Evolutionary conservation across 2,888 invertebrate species (phyloP).

Genomic region (Leucophenga maculata): DNA sequence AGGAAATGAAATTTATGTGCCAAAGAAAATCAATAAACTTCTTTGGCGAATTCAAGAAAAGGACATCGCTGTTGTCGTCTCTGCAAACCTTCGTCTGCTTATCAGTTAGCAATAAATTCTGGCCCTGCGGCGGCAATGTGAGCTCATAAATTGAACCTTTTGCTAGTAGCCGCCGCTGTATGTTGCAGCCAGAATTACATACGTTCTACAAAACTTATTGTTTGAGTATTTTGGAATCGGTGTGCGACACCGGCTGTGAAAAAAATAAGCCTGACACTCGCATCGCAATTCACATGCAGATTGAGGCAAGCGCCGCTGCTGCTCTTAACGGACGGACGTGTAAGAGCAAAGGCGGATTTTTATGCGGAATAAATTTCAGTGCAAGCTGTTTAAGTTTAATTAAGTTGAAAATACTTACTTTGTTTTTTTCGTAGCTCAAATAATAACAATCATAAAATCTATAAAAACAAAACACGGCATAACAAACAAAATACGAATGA

Average conservation of each 20-base stretch:
- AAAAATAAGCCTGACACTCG: neutral
- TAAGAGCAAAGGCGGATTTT: conserved; percentile 3
- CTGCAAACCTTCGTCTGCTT: conserved; percentile 51
- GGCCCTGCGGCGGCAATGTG: conserved; percentile 49
- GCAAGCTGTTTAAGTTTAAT: conserved; percentile 60
- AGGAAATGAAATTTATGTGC: conserved; percentile 58
- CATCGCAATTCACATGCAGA: conserved; percentile 9
- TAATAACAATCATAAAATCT: conserved; percentile 56
- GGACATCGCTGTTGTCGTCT: neutral
- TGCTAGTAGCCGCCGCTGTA: conserved; percentile 46
- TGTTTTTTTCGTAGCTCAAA: conserved; percentile 33
- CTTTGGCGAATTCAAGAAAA: conserved; percentile 16
- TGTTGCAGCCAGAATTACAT: too few relatives aligned
- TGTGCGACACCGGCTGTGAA: neutral
- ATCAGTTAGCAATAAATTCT: conserved; percentile 66
- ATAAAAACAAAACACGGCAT: conserved; percentile 49
- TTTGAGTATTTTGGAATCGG: neutral
- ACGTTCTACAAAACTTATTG: neutral
- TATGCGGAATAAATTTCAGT: conserved; percentile 27
- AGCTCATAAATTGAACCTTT: conserved; percentile 56
- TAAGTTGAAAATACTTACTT: conserved; percentile 62
- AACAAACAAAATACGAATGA: neutral
- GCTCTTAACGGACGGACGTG: neutral
- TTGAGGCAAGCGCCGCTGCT: neutral
- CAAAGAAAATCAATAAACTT: conserved; percentile 61